Evolutionary conservation across 2,888 invertebrate genomes (phyloP), one percentile per base, ranked within the genome.

Genomic region (Diaperis boleti): DNA sequence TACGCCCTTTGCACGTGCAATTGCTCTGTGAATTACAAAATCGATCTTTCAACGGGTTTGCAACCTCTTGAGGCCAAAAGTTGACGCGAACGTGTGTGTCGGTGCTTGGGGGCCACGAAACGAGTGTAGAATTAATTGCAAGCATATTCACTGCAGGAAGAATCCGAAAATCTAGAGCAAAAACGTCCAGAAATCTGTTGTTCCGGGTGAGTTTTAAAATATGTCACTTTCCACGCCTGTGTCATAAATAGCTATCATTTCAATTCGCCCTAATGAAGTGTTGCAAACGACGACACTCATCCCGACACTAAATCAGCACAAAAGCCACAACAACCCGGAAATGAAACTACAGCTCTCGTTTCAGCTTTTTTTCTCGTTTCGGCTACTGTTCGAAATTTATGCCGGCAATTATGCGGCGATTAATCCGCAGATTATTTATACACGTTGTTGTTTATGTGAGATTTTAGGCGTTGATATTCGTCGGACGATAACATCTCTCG

Each of bases 401-500:
- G 11, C 7, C 22, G n/a, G 42, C 42, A 42, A 42, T 42, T 42
- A 42, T 11, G 11, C 42, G 22, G 42, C 22, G 22, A 42, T 42
- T 42, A 42, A 20, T 18, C 42, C 15, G 11, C 3, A 8, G n/a
- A 42, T 42, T 42, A 42, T 42, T 42, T 11, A 42, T 42, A 42
- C 42, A 42, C 11, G 39, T 39, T 6, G 20, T 47, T 47, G 17
- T 29, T 47, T 52, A 52, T 52, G 14, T 37, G 31, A 31, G 49
- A 52, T 52, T 52, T 52, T 52, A 52, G 52, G 52, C 37, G 37
- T 10, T 39, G 52, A 52, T 52, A 52, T 17, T 20, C 33, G 11
- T 35, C 17, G n/a, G n/a, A 1, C 39, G 52, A 52, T 52, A 52
- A 13, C 37, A 52, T 52, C 52, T 52, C 52, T 39, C n/a, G 3